Conservation (phyloP, 2,888 invertebrate genomes). For the Charanyca ferruginea region DNA sequence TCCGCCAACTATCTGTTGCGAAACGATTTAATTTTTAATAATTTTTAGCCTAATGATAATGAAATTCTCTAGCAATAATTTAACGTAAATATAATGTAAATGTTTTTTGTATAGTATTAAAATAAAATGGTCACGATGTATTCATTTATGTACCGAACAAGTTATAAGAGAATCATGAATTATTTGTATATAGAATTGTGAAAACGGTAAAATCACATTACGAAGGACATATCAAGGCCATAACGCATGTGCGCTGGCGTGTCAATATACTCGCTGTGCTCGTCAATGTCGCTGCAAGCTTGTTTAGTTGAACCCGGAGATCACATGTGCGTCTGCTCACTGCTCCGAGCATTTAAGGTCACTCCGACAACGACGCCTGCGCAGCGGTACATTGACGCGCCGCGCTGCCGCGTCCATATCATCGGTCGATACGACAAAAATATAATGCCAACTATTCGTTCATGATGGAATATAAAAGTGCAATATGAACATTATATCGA, state of each 20-base stretch:
- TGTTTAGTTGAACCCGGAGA: constrained; percentile 10
- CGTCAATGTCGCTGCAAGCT: constrained; percentile 47
- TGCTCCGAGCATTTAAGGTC: not conserved
- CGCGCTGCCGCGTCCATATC: constrained; percentile 71
- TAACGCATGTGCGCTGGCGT: constrained; percentile 67
- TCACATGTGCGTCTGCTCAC: constrained; percentile 3
- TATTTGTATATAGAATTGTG: constrained; percentile 82
- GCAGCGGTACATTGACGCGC: constrained; percentile 51
- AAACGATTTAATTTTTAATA: constrained; percentile 85
- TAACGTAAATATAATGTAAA: constrained; percentile 88
- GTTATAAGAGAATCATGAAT: constrained; percentile 73
- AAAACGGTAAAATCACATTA: constrained; percentile 69
- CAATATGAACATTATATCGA: constrained; percentile 86
- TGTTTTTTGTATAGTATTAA: constrained; percentile 90
- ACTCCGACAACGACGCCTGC: too few species aligned
- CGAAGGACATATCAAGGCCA: constrained; percentile 80
- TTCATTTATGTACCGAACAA: constrained; percentile 80
- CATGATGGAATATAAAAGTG: constrained; percentile 76
- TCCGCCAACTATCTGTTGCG: constrained; percentile 89
- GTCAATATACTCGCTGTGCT: constrained; percentile 70
- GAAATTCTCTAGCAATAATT: constrained; percentile 91
- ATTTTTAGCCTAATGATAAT: constrained; percentile 87
- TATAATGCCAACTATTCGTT: constrained; percentile 72
- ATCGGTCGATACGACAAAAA: constrained; percentile 69
- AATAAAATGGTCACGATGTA: constrained; percentile 77